phyloP scores from a whole-genome alignment of 2,888 invertebrate genomes.

The Ypsolopha scabrella region DNA sequence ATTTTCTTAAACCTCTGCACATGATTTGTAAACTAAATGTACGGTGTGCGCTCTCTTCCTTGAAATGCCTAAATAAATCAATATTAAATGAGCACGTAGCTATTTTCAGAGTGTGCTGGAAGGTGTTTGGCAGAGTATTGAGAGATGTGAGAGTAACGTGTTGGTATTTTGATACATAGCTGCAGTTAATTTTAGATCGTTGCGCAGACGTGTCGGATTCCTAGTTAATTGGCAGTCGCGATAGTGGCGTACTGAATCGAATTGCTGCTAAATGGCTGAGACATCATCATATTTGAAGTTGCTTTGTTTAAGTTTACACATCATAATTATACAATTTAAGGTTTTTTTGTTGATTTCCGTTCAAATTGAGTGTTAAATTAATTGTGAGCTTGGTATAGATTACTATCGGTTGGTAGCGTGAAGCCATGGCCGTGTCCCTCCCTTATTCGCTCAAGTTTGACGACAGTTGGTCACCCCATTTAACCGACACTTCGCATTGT shows the following conservation, averaged over 20 bases:
- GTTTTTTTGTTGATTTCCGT: slow-evolving; percentile 2
- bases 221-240: slow-evolving; percentile 65
- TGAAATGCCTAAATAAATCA: slow-evolving; percentile 38
- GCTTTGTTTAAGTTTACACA: neutral
- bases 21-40: neutral
- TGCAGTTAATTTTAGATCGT: slow-evolving; percentile 70
- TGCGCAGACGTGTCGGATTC: slow-evolving; percentile 68
- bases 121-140: slow-evolving; percentile 70
- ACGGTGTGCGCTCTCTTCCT: neutral
- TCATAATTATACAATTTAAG: neutral
- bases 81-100: slow-evolving; percentile 45
- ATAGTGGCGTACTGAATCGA: slow-evolving; percentile 51
- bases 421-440: slow-evolving; percentile 57
- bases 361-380: slow-evolving; percentile 51
- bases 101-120: slow-evolving; percentile 61
- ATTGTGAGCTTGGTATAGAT: slow-evolving; percentile 56
- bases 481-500: slow-evolving; percentile 65
- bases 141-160: slow-evolving; percentile 67
- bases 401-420: slow-evolving; percentile 56
- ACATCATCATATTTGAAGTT: neutral
- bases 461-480: slow-evolving; percentile 70
- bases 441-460: slow-evolving; percentile 35
- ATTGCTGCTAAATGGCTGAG: slow-evolving; percentile 13
- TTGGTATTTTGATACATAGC: slow-evolving; percentile 70
- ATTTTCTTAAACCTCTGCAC: neutral